These are phyloP conservation scores for Premnoplex brunnescens DNA, from an alignment of 2,797 vertebrate genomes.

Conservation along the genomic window DNA sequence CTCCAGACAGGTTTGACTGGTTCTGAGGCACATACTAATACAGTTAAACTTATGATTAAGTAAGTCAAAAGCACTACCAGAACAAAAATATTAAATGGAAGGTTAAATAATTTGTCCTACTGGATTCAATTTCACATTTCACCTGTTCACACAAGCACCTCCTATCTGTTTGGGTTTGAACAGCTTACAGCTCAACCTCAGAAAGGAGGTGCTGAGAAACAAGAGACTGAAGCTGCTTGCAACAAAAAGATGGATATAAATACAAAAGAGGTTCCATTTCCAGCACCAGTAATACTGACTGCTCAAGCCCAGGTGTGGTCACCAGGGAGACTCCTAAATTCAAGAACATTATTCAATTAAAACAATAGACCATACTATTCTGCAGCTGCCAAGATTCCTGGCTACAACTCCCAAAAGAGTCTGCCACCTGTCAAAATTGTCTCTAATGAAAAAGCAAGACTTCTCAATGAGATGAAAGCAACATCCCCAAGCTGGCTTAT, in stretches of 20 bases:
- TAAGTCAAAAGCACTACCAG: slow-evolving; percentile 64
- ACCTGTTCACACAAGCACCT: slow-evolving; percentile 60
- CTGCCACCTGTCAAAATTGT: slow-evolving; percentile 38
- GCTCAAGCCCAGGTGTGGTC: slow-evolving; percentile 51
- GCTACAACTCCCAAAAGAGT: slow-evolving; percentile 34
- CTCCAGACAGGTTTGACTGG: slow-evolving; percentile 48
- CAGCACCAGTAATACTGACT: slow-evolving; percentile 78
- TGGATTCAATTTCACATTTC: slow-evolving; percentile 74
- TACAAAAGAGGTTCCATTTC: slow-evolving; percentile 70
- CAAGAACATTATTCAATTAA: slow-evolving; percentile 41
- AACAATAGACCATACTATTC: background rate
- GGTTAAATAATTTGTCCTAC: slow-evolving; percentile 60
- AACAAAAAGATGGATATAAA: slow-evolving; percentile 75
- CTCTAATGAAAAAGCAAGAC: slow-evolving; percentile 50
- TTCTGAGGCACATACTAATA: slow-evolving; percentile 67
- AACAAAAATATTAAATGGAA: slow-evolving; percentile 64
- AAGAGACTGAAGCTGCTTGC: slow-evolving; percentile 70
- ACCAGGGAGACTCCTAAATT: slow-evolving; percentile 36
- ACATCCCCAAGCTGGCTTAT: slow-evolving; percentile 46
- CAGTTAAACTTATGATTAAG: slow-evolving; percentile 54
- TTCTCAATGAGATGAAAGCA: slow-evolving; percentile 47
- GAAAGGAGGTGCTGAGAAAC: slow-evolving; percentile 65
- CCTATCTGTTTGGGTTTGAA: slow-evolving; percentile 48
- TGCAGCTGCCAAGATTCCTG: slow-evolving; percentile 56
- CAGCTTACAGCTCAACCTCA: slow-evolving; percentile 59